Evolutionary conservation across 2,797 vertebrate species (phyloP), one percentile per base, ranked within the genome.

Genomic region (Chelon auratus): DNA sequence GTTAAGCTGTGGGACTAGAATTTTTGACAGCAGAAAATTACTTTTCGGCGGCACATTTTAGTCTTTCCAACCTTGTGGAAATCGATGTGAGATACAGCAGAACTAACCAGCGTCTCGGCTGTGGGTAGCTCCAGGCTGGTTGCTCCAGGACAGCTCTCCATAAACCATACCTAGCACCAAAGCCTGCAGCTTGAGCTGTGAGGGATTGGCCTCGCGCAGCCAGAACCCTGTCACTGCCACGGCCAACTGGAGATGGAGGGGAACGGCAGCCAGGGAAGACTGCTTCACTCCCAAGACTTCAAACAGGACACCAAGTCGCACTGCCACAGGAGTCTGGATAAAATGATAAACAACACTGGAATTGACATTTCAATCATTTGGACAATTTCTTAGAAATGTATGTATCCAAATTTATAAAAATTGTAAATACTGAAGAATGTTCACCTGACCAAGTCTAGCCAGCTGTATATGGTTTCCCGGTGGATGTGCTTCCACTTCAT

Each of bases 141-240:
- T 87, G 62, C 77, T 83, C 78, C 74, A 81, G 33, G 90, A 83
- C 67, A 97, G 66, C 80, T 98, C 96, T 75, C 95, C 97, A 60
- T 89, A 91, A 33, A 97, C 92, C 56, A 97, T 87, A 51, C 92
- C 93, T 47, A 99, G 88, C 68, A 98, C 75, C 56, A 99, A 82
- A 75, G 96, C 95, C 77, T 97, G 95, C 3, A 97, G 80, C 0
- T 96, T 93, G 11, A 64, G 87, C 56, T 87, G 76, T 7, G 93
- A 93, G 11, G 95, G 94, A 77, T 77, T 92, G 12, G 93, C 89
- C 66, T 90, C 86, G 70, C 58, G 67, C 73, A 94, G 55, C 97
- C 97, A 99, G 81, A 95, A 97, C 82, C 91, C 94, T 0, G 94
- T 97, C 59, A 95, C 94, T 65, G 95, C 96, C 48, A 95, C 11